Base-by-base conservation (phyloP, 2,888 invertebrate species). In the Muscina levida region DNA sequence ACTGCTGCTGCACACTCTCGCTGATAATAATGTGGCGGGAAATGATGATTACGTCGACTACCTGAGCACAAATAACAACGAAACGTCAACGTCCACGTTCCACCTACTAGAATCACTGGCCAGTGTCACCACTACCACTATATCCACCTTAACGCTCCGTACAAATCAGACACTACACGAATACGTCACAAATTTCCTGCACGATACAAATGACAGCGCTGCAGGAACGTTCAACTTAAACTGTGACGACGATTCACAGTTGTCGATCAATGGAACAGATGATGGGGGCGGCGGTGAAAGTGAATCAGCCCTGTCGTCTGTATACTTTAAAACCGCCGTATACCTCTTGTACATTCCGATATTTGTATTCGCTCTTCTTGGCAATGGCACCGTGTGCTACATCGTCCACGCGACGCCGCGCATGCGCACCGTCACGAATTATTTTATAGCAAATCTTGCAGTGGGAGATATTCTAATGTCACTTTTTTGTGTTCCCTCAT, bases 341-440 rank as follows among this genome's bases (percentile, higher is more conserved):
- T 95, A 95, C 87, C 88, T 94, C 46, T 92, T 95, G 91, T 96
- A 96, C 90, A 92, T 92, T 79, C 91, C 93, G 42, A 93, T 96
- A 77, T 95, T 96, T 85, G 88, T 95, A 13, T 91, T 94, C 56
- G 94, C 95, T 0, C 89, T 96, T 11, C 85, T 94, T 5, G 96
- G 96, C 15, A 96, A 96, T 87, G 94, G 94, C 67, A 92, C 95
- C 62, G 97, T 98, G 22, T 97, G 97, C 89, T 97, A 95, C 89
- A 95, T 97, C 24, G 97, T 98, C 0, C 92, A 95, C 83, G 93
- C 94, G 2, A 95, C 95, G 13, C 95, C 96, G 0, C 93, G 96
- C 46, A 97, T 97, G 97, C 93, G 95, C 85, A 97, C 97, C 0
- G 97, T 97, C 2, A 97, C 97, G 51, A 98, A 98, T 90, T 96